Evolutionary conservation across 2,797 vertebrate genomes (phyloP).

Genomic region (Amphiprion clarkii): DNA sequence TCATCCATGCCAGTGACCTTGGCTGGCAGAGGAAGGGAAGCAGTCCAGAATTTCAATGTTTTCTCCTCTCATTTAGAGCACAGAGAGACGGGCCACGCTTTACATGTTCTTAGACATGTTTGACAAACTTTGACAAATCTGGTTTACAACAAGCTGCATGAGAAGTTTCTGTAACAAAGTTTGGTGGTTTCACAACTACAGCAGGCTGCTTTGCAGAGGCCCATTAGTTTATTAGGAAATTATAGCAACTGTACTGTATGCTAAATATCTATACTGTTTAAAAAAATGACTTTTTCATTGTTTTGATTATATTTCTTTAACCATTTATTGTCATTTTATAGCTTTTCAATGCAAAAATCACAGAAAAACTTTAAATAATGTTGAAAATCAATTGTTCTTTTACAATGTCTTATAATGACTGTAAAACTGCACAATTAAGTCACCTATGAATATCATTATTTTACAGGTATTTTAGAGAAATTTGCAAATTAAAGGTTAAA

Average conservation of each 20-base stretch:
- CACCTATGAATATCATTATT: no score
- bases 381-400: no score
- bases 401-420: no score
- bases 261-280: background rate
- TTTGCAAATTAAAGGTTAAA: no score
- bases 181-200: background rate
- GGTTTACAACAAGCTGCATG: background rate
- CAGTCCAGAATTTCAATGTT: conserved; percentile 55
- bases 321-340: no score
- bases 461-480: no score
- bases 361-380: background rate
- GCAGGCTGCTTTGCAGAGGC: no score
- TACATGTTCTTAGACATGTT: background rate
- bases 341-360: background rate
- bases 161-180: background rate
- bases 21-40: conserved; percentile 48
- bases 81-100: conserved; percentile 10
- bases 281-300: no score
- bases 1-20: conserved; percentile 70
- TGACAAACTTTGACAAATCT: conserved; percentile 3
- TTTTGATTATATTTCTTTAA: no score
- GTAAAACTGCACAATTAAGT: no score
- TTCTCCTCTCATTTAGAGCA: conserved; percentile 18
- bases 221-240: no score
- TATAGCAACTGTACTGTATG: no score